phyloP scores from a whole-genome alignment of 1,140 invertebrate species.

The Drosophila orena region DNA sequence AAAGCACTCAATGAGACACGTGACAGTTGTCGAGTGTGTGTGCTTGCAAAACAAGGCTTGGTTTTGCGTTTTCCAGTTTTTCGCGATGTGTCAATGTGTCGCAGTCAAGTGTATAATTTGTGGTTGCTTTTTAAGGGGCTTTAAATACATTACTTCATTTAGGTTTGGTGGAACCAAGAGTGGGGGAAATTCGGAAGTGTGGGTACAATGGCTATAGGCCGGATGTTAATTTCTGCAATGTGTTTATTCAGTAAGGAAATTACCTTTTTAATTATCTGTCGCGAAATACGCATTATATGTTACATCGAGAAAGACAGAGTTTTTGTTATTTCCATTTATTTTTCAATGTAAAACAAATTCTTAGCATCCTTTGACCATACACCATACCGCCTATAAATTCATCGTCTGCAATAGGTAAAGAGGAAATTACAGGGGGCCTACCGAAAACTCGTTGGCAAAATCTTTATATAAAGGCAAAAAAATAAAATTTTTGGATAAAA shows the following conservation, averaged over 20 bases:
- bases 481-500: conserved; percentile 45
- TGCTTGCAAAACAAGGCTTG: conserved; percentile 44
- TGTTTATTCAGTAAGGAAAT: conserved; percentile 24
- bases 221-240: conserved; percentile 10
- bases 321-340: conserved; percentile 59
- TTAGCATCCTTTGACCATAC: conserved; percentile 57
- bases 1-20: conserved; percentile 62
- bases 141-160: conserved; percentile 56
- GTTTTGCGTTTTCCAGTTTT: conserved; percentile 56
- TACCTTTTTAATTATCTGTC: conserved; percentile 3
- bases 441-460: conserved; percentile 15
- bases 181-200: conserved; percentile 1
- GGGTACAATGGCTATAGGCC: not conserved
- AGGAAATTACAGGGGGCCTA: conserved; percentile 35
- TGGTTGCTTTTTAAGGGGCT: conserved; percentile 35
- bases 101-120: conserved; percentile 80
- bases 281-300: too few species aligned
- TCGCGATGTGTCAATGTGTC: conserved; percentile 38
- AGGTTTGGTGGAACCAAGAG: conserved; percentile 14
- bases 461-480: conserved; percentile 26
- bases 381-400: conserved; percentile 38
- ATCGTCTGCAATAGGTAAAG: conserved; percentile 40
- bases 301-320: too few species aligned
- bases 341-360: conserved; percentile 64
- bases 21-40: conserved; percentile 68